A percentile compares a stretch with the other conserved stretches of the same genome.
phyloP scores from a whole-genome alignment of 2,888 invertebrate species.

The Eutolmus rufibarbis region DNA sequence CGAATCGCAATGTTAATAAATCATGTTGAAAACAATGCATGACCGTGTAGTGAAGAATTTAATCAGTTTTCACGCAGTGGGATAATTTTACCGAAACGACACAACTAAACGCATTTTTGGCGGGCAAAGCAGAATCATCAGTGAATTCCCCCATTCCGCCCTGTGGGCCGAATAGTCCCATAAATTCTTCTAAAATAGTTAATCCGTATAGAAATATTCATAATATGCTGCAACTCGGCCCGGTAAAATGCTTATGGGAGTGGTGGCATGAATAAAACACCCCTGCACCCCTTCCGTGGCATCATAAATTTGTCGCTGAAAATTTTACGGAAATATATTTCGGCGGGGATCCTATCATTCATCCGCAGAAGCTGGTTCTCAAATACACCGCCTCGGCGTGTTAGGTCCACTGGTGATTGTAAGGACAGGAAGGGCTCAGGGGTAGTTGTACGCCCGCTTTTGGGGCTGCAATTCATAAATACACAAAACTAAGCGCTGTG shows the following conservation, averaged over 20 bases:
- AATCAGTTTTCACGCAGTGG: background rate
- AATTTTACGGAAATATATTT: constrained; percentile 12
- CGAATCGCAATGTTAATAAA: background rate
- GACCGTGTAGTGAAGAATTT: background rate
- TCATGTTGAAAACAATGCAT: background rate
- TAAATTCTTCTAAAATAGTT: background rate
- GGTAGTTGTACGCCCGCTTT: background rate
- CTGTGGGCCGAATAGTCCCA: background rate
- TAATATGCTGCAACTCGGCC: background rate
- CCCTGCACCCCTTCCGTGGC: background rate
- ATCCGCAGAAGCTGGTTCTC: background rate
- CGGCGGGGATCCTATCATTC: constrained; percentile 1
- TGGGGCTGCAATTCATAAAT: background rate
- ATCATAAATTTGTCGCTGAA: constrained; percentile 8
- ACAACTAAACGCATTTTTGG: background rate
- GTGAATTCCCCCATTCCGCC: background rate
- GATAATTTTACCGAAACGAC: background rate
- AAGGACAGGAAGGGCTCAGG: background rate
- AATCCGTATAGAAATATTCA: constrained; percentile 2
- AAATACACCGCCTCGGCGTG: background rate
- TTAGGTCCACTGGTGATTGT: background rate
- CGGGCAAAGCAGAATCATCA: background rate
- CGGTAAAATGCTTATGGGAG: background rate
- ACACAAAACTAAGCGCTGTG: background rate
- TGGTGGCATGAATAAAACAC: background rate